A percentile compares a stretch with the other conserved stretches of the same genome.
These are phyloP conservation scores for Anthophora plumipes DNA, from an alignment of 2,888 invertebrate genomes.

Conservation along the genomic window DNA sequence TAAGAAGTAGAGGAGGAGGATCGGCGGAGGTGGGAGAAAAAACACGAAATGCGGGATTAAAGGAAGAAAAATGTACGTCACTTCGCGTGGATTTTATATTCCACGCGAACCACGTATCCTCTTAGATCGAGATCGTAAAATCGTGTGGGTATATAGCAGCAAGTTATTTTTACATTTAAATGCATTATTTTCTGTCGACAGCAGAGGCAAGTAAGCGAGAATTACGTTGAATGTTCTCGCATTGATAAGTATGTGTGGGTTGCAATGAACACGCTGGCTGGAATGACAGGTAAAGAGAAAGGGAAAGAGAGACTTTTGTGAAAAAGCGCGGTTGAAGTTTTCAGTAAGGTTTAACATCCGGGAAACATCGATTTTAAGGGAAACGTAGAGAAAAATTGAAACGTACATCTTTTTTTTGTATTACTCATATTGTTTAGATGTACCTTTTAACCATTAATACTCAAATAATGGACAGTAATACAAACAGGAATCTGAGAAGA, in stretches of 20 bases:
- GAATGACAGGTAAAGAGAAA: background rate
- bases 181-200: slow-evolving; percentile 8
- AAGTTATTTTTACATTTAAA: slow-evolving; percentile 20
- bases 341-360: background rate
- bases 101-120: slow-evolving; percentile 22
- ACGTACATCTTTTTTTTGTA: background rate
- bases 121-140: slow-evolving; percentile 24
- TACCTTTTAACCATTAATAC: too few relatives aligned
- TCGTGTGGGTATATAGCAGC: background rate
- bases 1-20: background rate
- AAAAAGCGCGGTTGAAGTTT: background rate
- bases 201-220: background rate
- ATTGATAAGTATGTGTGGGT: background rate
- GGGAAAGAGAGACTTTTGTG: background rate
- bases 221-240: background rate
- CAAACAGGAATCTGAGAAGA: too few relatives aligned
- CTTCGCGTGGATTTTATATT: slow-evolving; percentile 21
- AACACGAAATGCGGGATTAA: slow-evolving; percentile 24
- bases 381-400: background rate
- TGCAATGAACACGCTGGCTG: too few relatives aligned
- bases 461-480: too few relatives aligned
- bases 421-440: too few relatives aligned
- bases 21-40: background rate
- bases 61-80: slow-evolving; percentile 22
- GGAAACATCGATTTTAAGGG: background rate